A percentile compares a stretch with the other conserved stretches of the same genome.
Conservation (phyloP, 2,797 vertebrate genomes). For the Argentina silus region DNA sequence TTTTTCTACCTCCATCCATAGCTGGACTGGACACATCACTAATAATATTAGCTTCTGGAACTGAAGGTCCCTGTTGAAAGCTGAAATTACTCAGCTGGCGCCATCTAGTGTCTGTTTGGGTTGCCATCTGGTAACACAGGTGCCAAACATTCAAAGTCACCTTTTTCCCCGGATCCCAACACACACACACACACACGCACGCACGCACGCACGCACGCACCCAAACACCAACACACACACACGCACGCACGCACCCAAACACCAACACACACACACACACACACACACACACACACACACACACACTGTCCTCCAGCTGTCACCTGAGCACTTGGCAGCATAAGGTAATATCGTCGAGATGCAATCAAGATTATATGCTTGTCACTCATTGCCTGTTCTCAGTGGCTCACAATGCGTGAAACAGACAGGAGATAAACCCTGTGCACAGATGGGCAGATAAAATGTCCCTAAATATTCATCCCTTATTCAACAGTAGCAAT, state of each 20-base stretch:
- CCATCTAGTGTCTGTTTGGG: constrained; percentile 61
- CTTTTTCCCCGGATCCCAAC: constrained; percentile 54
- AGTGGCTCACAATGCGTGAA: constrained; percentile 61
- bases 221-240: no score
- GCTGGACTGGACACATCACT: not conserved
- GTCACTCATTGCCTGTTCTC: constrained; percentile 62
- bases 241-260: not conserved
- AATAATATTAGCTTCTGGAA: not conserved
- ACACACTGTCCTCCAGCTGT: constrained; percentile 65
- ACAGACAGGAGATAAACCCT: constrained; percentile 65
- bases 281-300: not conserved
- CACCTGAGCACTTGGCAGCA: constrained; percentile 68
- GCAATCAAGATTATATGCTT: constrained; percentile 73
- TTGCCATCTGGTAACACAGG: constrained; percentile 49
- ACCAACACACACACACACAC: not conserved
- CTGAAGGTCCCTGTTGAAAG: not conserved
- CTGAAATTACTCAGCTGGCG: constrained; percentile 63
- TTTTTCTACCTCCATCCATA: not conserved
- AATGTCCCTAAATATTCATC: constrained; percentile 68
- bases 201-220: no score
- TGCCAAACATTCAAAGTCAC: constrained; percentile 70
- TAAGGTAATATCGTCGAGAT: constrained; percentile 71
- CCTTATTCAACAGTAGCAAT: constrained; percentile 46
- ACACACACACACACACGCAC: no score
- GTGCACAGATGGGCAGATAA: constrained; percentile 69